A percentile compares a stretch with the other conserved stretches of the same genome.
These are phyloP conservation scores for Macrotis lagotis DNA, from an alignment of 2,113 vertebrate genomes.

Conservation along the genomic window DNA sequence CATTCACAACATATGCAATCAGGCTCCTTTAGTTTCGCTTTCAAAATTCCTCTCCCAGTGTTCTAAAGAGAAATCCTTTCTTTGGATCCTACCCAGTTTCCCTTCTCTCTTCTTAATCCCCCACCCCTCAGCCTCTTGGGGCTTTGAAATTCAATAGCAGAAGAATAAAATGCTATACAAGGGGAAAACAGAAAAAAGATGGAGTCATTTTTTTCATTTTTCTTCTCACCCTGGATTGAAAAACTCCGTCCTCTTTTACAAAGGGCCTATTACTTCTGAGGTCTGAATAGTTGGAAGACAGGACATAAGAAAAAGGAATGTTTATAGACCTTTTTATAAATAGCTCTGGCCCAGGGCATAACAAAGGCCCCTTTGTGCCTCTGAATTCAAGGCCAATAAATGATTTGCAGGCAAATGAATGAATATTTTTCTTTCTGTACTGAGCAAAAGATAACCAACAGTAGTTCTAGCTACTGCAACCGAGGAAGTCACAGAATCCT, in stretches of 20 bases:
- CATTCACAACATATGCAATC: neutral
- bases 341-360: neutral
- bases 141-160: conserved; percentile 2
- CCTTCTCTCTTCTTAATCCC: neutral
- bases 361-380: neutral
- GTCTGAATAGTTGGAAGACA: neutral
- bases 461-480: neutral
- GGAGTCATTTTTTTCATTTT: neutral
- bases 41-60: neutral
- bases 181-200: neutral
- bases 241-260: neutral
- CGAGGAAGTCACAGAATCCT: accelerated
- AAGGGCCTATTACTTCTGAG: neutral
- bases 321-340: neutral
- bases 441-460: neutral
- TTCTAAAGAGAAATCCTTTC: conserved; percentile 16
- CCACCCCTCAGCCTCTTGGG: neutral
- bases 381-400: neutral
- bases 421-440: neutral
- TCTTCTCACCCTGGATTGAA: neutral
- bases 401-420: neutral
- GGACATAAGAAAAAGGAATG: accelerated
- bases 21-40: neutral
- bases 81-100: conserved; percentile 3
- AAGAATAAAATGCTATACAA: neutral